Evolutionary conservation across 2,113 vertebrate genomes (phyloP).

Genomic region (Bos indicus): DNA sequence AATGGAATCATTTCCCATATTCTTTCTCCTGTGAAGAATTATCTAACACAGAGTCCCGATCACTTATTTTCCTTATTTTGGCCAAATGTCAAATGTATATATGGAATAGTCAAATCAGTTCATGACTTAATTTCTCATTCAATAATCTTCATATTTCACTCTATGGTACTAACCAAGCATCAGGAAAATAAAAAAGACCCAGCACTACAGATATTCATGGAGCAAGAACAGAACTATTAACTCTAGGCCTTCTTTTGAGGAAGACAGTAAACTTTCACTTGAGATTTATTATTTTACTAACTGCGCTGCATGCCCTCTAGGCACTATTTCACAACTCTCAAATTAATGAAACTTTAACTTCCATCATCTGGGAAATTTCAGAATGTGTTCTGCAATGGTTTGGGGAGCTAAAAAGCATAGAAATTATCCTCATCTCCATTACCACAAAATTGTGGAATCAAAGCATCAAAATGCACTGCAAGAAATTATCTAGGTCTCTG

Average conservation of each 20-base stretch:
- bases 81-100: background rate
- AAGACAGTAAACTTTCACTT: background rate
- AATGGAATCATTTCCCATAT: background rate
- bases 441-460: background rate
- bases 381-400: background rate
- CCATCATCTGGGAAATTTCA: conserved; percentile 10
- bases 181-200: background rate
- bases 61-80: background rate
- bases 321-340: background rate
- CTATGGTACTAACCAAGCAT: background rate
- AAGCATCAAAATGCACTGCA: background rate
- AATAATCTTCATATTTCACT: background rate
- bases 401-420: background rate
- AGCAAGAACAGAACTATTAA: background rate
- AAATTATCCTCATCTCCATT: background rate
- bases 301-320: background rate
- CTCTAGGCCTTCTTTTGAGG: background rate
- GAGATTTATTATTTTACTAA: background rate
- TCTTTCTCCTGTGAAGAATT: background rate
- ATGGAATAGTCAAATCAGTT: background rate
- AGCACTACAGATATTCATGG: background rate
- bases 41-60: background rate
- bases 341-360: conserved; percentile 36
- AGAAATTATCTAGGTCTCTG: background rate
- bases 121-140: background rate